Percentiles rank a stretch among this genome's conserved stretches.
phyloP scores from a whole-genome alignment of 2,888 invertebrate species.

The Xestia xanthographa region DNA sequence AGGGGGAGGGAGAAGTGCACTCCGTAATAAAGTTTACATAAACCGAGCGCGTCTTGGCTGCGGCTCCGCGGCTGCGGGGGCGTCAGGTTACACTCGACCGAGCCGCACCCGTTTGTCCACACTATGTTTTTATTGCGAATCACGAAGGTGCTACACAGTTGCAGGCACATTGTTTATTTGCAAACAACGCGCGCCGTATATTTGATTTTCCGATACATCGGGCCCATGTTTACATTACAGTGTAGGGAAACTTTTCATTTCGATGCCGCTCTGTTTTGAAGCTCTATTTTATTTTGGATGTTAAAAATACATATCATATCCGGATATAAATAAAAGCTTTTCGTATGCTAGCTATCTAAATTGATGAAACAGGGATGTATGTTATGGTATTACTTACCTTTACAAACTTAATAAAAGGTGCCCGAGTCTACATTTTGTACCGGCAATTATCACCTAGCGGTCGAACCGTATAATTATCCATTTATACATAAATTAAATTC shows the following conservation, averaged over 20 bases:
- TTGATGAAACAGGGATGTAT: constrained; percentile 6
- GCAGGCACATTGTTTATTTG: constrained; percentile 83
- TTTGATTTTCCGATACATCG: constrained; percentile 83
- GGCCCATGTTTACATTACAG: constrained; percentile 80
- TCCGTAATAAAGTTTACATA: constrained; percentile 89
- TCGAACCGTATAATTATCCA: constrained; percentile 60
- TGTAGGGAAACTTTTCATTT: constrained; percentile 73
- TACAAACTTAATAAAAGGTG: constrained; percentile 25
- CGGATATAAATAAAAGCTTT: constrained; percentile 19
- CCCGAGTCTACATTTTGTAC: constrained; percentile 26
- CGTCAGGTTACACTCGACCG: constrained; percentile 81
- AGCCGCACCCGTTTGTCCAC: constrained; percentile 79
- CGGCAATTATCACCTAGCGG: constrained; percentile 56
- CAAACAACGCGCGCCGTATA: constrained; percentile 80
- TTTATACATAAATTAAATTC: constrained; percentile 71
- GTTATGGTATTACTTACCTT: constrained; percentile 23
- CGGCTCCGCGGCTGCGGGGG: constrained; percentile 73
- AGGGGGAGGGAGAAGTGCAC: constrained; percentile 77
- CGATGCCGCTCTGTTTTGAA: constrained; percentile 46
- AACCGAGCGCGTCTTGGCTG: constrained; percentile 84
- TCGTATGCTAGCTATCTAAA: constrained; percentile 1
- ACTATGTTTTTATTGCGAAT: constrained; percentile 87
- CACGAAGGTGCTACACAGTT: constrained; percentile 86
- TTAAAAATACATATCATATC: constrained; percentile 12
- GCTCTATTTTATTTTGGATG: constrained; percentile 51